phyloP scores from a whole-genome alignment of 2,113 vertebrate genomes.

The Tyto alba region DNA sequence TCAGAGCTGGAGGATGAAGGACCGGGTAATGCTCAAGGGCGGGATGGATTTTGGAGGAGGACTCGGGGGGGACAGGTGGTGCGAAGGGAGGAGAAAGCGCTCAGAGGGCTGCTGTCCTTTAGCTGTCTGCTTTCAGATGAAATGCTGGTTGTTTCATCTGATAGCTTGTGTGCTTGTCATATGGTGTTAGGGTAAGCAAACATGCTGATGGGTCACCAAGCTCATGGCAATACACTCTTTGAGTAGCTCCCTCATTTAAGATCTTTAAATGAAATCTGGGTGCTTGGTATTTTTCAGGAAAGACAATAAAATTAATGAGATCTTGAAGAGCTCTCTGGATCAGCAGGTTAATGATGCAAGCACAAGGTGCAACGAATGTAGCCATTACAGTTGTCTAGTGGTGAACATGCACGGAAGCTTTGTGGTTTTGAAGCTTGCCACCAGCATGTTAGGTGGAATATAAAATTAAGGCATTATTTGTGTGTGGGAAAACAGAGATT shows the following conservation, averaged over 20 bases:
- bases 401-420: background rate
- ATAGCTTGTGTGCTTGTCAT: rapidly evolving
- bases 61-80: background rate
- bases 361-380: background rate
- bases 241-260: rapidly evolving
- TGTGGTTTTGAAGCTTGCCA: background rate
- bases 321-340: background rate
- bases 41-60: background rate
- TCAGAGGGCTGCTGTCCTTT: background rate
- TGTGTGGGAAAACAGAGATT: background rate
- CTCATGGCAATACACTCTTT: rapidly evolving
- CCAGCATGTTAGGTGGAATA: background rate
- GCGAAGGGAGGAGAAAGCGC: background rate
- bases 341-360: background rate
- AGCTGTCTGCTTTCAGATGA: rapidly evolving
- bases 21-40: constrained; percentile 79
- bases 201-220: rapidly evolving
- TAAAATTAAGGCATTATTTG: background rate
- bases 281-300: background rate
- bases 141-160: rapidly evolving
- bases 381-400: background rate
- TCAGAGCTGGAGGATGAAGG: constrained; percentile 99
- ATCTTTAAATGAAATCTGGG: no score
- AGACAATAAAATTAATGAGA: background rate
- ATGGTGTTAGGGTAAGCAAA: rapidly evolving